Evolutionary conservation across 1,140 invertebrate genomes (phyloP), one percentile per base, ranked within the genome.

Genomic region (Drosophila azteca): DNA sequence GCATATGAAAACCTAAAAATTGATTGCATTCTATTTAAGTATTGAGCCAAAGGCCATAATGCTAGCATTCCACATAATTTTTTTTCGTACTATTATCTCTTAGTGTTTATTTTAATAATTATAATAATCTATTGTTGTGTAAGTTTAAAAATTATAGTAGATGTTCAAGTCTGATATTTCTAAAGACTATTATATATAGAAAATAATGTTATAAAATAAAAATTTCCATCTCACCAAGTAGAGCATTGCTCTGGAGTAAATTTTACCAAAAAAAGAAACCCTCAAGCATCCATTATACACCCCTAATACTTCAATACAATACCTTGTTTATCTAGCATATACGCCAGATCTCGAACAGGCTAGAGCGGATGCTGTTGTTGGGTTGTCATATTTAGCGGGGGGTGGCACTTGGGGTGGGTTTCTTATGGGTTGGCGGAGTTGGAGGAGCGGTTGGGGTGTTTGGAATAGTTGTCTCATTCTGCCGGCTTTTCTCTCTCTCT

Each of bases 321-420:
- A 39, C 65, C 75, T 78, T 85, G 82, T 85, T 85, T 88, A 85
- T 85, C 83, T 79, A 76, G 66, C 82, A 78, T 78, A 69, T 53
- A 53, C 59, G 74, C 73, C 77, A 81, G 68, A 87, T 78, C 80
- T 66, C 64, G 68, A 46, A 46, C 64, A 61, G 54, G 15, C 60
- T 62, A 62, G 50, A 69, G 68, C 61, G 73, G 71, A 80, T 77
- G 81, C 67, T 82, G 82, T 52, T 69, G 31, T 48, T 50, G 41
- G 66, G 65, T 54, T 68, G 54, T 68, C 50, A 31, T 31, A 46
- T 48, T 41, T n/a, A 20, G 61, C 55, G 48, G 67, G 68, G 44
- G 82, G 65, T 79, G 68, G 62, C 13, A 22, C 46, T 61, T 67
- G 46, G 64, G 76, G 66, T 63, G 62, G 61, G 17, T n/a, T 43